Evolutionary conservation across 1,140 invertebrate genomes (phyloP), one percentile per base, ranked within the genome.

Genomic region (Caerostris darwini): DNA sequence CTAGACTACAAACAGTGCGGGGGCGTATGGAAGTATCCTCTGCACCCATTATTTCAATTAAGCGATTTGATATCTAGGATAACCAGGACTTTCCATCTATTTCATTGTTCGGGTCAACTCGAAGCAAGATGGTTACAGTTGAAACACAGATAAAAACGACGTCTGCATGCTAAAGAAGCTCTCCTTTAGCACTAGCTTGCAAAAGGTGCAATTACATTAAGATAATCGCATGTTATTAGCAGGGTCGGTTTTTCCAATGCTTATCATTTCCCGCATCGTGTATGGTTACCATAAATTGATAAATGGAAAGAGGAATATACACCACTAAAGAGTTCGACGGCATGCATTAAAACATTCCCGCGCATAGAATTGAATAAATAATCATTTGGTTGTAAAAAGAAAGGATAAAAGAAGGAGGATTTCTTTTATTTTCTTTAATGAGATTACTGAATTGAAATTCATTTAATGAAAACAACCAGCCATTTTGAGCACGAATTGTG

Each of bases 21-120:
- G 34, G 71, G 50, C 34, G 71, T 77, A 77, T 12, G 8, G 34
- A 50, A 50, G 71, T 53, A 7, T 64, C 4, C 17, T 12, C 10
- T 64, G 61, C 61, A 17, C 61, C 61, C 14, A 77, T 83, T 57
- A 58, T 83, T 83, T 83, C 82, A 83, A 83, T 83, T 83, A 83
- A 53, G 71, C 71, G 71, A 77, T 77, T 53, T 19, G 82, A 77
- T 77, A 77, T 53, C 19, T 77, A 77, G 71, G 50, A 77, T 77
- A 77, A 14, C 71, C 10, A 50, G 10, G 34, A 14, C 61, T 77
- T 77, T 83, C 5, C 54, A 6, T 56, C 53, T 14, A 3, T 57
- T 4, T 50, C 10, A 77, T 77, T 77, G 71, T 77, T 50, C 5
- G 69, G 71, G 50, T 77, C 71, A 77, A 34, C 57, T 83, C 8